Evolutionary conservation across 2,797 vertebrate genomes (phyloP).

Genomic region (Buphagus erythrorhynchus): DNA sequence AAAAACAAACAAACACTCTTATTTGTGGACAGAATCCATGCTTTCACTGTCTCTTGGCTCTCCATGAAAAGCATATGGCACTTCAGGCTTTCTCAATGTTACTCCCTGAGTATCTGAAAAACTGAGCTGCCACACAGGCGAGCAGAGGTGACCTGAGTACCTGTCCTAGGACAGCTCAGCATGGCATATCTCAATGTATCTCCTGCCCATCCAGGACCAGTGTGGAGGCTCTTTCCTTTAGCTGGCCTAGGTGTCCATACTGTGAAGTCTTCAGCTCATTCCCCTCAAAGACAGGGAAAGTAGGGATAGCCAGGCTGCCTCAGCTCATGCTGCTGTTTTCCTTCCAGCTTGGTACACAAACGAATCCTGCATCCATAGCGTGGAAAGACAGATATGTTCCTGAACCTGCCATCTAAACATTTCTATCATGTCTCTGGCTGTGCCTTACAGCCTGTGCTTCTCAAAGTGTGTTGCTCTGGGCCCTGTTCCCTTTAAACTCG

Average conservation of each 20-base stretch:
- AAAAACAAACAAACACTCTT: not conserved
- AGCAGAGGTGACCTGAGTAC: not conserved
- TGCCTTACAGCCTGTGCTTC: rapidly evolving
- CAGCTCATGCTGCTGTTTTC: not conserved
- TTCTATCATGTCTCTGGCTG: not conserved
- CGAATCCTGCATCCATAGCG: rapidly evolving
- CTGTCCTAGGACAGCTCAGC: not conserved
- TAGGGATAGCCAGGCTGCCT: not conserved
- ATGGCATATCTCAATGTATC: rapidly evolving
- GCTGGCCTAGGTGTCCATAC: rapidly evolving
- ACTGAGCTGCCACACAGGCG: not conserved
- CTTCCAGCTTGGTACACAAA: not conserved
- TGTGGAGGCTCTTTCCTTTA: not conserved
- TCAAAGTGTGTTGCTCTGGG: not conserved
- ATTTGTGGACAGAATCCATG: not conserved
- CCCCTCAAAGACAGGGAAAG: not conserved
- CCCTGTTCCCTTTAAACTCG: not conserved
- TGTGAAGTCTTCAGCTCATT: not conserved
- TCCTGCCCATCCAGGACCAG: not conserved
- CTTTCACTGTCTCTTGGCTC: not conserved
- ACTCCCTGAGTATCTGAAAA: not conserved
- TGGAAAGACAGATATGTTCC: not conserved
- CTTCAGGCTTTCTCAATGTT: not conserved
- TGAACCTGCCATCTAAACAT: not conserved
- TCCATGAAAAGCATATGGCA: not conserved